phyloP scores from a whole-genome alignment of 2,888 invertebrate genomes.

The Drosophila niveifrons region DNA sequence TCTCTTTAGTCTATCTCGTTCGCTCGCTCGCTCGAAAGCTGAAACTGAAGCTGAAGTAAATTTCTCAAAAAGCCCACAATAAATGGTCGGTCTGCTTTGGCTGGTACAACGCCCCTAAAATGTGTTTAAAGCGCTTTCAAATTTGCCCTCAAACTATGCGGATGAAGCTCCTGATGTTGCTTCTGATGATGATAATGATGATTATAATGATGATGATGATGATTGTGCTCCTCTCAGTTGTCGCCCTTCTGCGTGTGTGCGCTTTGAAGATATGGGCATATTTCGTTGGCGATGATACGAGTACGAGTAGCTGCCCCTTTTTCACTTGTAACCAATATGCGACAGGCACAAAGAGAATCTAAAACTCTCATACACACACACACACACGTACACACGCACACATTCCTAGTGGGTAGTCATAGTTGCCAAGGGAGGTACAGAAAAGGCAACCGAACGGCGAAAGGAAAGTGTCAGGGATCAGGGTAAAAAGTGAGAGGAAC shows the following conservation, averaged over 20 bases:
- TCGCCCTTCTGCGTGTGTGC: slow-evolving; percentile 29
- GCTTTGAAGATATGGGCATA: slow-evolving; percentile 45
- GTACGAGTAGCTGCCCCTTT: slow-evolving; percentile 9
- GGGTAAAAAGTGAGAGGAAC: neutral
- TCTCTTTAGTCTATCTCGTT: neutral
- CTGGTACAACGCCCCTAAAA: slow-evolving; percentile 44
- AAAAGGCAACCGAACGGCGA: neutral
- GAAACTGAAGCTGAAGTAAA: slow-evolving; percentile 10
- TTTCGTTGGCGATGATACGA: slow-evolving; percentile 41
- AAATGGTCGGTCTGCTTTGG: slow-evolving; percentile 25
- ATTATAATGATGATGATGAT: slow-evolving; percentile 10
- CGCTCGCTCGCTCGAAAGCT: too few species aligned
- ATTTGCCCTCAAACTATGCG: slow-evolving; percentile 23
- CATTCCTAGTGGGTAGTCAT: neutral
- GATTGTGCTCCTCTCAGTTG: neutral
- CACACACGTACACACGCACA: slow-evolving; percentile 9
- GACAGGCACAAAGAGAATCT: slow-evolving; percentile 20
- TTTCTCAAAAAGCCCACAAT: slow-evolving; percentile 20
- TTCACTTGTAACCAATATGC: slow-evolving; percentile 44
- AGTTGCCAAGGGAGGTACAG: slow-evolving; percentile 1
- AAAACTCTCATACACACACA: slow-evolving; percentile 5
- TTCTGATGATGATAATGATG: slow-evolving; percentile 8
- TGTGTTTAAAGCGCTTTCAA: slow-evolving; percentile 37
- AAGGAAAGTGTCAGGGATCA: neutral
- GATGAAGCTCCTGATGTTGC: slow-evolving; percentile 7